Evolutionary conservation across 2,797 vertebrate genomes (phyloP), one percentile per base, ranked within the genome.

Genomic region (Characodon lateralis): DNA sequence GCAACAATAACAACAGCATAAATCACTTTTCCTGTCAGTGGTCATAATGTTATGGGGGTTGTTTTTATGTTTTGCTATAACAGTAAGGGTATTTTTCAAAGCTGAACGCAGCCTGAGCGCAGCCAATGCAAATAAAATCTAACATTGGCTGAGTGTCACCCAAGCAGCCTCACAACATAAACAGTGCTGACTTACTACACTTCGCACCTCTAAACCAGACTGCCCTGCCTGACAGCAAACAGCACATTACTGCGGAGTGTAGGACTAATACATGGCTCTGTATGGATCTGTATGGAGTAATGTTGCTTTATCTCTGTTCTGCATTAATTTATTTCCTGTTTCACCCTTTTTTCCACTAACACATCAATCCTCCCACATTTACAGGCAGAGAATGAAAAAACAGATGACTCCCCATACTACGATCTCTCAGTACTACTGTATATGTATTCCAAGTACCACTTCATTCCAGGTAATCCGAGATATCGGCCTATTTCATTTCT

Each of bases 371-470:
- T 72, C 2, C 63, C 78, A 81, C 72, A 69, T 77, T 76, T 78
- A 71, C 72, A 76, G 73, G 71, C 56, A 28, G 70, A 74, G 53
- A 46, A 69, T 16, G 14, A 6, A 31, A 53, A 72, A 68, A 1
- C 73, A 56, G 68, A 6, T 48, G 48, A 55, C 56, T 79, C 68
- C 41, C 6, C 83, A n/a, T 41, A 55, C 53, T 5, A 73, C 70
- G 73, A 84, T 84, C 91, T 82, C 61, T 79, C 71, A 85, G 88
- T 88, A 78, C 16, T 53, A 58, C 20, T 1, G 5, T 61, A 81
- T 80, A 76, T 56, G 31, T 43, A 56, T 73, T 72, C 68, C 5
- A 84, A 80, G 85, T 77, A 85, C 73, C 56, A 71, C 59, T 46
- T 83, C 80, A 65, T 72, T 73, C n/a, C 61, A 82, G 80, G 82